These are phyloP conservation scores for Cotesia vestalis DNA, from an alignment of 1,140 invertebrate genomes.

Conservation along the genomic window DNA sequence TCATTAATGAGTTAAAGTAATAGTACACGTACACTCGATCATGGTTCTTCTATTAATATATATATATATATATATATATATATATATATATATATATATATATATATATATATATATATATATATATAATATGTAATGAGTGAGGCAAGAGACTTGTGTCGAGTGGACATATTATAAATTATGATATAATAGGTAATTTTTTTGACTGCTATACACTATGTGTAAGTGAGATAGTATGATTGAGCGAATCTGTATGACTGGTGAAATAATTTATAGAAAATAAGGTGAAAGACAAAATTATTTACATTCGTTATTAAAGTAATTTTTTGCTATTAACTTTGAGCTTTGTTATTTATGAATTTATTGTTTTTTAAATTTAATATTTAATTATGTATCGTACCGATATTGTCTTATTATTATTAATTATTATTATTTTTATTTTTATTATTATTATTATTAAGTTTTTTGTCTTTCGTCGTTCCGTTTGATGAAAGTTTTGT, in stretches of 20 bases:
- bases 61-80: no score
- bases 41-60: constrained; percentile 1
- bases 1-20: constrained; percentile 21
- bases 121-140: no score
- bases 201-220: constrained; percentile 7
- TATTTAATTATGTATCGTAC: no score
- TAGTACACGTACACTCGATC: constrained; percentile 20
- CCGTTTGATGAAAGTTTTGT: not conserved
- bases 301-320: not conserved
- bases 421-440: no score
- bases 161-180: constrained; percentile 4
- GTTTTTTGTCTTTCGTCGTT: no score
- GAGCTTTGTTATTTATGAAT: constrained; percentile 2
- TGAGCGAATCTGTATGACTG: not conserved
- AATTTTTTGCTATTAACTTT: not conserved
- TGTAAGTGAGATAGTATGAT: not conserved
- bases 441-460: no score
- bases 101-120: no score
- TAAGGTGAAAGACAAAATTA: constrained; percentile 9
- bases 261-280: not conserved
- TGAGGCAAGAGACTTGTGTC: constrained; percentile 2
- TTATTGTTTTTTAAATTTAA: not conserved
- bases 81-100: no score
- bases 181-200: not conserved
- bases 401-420: no score